Evolutionary conservation across 2,888 invertebrate genomes (phyloP).

Genomic region (Myathropa florea): DNA sequence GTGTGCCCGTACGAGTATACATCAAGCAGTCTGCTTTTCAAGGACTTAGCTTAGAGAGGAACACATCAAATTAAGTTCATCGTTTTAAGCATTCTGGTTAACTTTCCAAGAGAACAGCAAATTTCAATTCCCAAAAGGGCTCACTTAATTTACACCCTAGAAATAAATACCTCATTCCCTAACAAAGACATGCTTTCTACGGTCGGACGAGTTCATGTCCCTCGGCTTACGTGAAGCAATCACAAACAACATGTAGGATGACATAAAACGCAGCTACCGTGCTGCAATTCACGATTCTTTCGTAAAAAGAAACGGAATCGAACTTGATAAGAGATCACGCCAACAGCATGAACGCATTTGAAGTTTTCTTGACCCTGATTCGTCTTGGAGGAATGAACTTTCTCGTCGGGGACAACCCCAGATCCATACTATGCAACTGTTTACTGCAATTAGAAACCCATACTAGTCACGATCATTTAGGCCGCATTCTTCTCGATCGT

Average conservation of each 20-base stretch:
- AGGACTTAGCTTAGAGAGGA: too few relatives aligned
- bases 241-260: background rate
- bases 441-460: slow-evolving; percentile 47
- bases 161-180: background rate
- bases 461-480: slow-evolving; percentile 43
- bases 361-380: background rate
- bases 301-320: background rate
- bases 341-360: background rate
- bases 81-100: too few relatives aligned
- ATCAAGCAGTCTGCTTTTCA: too few relatives aligned
- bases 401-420: background rate
- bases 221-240: background rate
- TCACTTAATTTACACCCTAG: too few relatives aligned
- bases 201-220: background rate
- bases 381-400: background rate
- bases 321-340: background rate
- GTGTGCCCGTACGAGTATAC: too few relatives aligned
- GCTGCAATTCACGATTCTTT: background rate
- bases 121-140: too few relatives aligned
- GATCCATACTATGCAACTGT: background rate
- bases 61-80: too few relatives aligned
- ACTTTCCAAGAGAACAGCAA: too few relatives aligned
- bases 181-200: background rate
- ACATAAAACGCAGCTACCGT: background rate
- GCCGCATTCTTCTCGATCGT: slow-evolving; percentile 48